These are phyloP conservation scores for Vulpes vulpes DNA, from an alignment of 2,113 vertebrate genomes.

Conservation along the genomic window DNA sequence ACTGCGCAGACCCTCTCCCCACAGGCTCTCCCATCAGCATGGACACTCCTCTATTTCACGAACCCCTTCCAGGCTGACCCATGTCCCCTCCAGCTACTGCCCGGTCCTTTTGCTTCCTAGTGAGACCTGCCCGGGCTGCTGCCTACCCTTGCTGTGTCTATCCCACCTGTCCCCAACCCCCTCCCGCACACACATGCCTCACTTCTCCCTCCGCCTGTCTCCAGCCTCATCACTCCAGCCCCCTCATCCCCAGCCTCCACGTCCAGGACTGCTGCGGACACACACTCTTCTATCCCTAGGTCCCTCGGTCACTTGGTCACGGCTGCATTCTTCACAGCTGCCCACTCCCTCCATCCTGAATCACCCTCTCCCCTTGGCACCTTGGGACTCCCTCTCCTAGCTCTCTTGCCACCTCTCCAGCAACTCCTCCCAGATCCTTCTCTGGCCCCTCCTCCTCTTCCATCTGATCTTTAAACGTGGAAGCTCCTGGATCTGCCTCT, in stretches of 20 bases:
- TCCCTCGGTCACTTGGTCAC: not conserved
- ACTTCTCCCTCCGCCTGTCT: not conserved
- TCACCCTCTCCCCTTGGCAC: too few relatives aligned
- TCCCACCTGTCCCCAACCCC: not conserved
- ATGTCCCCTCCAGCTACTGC: not conserved
- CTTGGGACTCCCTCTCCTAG: not conserved
- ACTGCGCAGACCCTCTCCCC: not conserved
- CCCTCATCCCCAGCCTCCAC: not conserved
- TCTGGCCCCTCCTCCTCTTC: not conserved
- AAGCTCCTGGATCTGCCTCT: not conserved
- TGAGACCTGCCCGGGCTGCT: not conserved
- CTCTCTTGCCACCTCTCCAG: not conserved
- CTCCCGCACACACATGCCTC: not conserved
- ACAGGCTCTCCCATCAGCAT: not conserved
- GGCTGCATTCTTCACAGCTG: not conserved
- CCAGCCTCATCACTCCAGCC: not conserved
- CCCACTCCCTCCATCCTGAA: not conserved
- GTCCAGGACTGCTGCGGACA: not conserved
- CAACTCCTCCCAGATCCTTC: not conserved
- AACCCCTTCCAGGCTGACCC: not conserved
- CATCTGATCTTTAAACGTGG: not conserved
- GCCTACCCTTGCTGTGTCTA: not conserved
- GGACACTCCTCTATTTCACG: not conserved
- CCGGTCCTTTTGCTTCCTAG: not conserved
- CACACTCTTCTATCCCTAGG: rapidly evolving